These are phyloP conservation scores for Morpho helenor DNA, from an alignment of 2,888 invertebrate genomes.

Conservation along the genomic window DNA sequence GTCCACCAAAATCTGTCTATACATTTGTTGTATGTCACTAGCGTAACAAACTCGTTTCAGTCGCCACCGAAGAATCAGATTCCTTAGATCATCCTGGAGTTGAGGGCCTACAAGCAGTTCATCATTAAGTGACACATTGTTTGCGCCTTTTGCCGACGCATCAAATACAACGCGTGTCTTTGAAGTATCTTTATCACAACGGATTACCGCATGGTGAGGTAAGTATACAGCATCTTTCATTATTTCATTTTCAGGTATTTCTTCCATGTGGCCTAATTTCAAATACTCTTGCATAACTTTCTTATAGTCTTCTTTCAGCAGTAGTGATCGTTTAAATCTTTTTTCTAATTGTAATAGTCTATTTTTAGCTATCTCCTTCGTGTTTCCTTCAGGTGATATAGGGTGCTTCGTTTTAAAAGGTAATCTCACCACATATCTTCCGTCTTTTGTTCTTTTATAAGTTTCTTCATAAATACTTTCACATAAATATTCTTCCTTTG, in stretches of 20 bases:
- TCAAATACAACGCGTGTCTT: constrained; percentile 17
- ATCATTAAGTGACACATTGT: constrained; percentile 18
- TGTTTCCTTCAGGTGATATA: constrained; percentile 2
- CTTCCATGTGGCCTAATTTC: constrained; percentile 10
- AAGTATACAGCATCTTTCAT: constrained; percentile 14
- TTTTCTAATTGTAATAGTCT: constrained; percentile 3
- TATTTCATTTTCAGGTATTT: constrained; percentile 1
- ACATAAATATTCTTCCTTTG: constrained; percentile 14
- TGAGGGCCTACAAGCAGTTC: constrained; percentile 19
- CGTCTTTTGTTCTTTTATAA: constrained; percentile 7
- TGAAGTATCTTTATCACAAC: constrained; percentile 13
- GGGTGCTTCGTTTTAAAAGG: constrained; percentile 8
- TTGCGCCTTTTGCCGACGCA: constrained; percentile 14
- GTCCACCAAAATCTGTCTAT: constrained; percentile 29
- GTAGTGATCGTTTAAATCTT: constrained; percentile 3
- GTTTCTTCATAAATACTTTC: constrained; percentile 14
- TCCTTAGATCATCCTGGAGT: constrained; percentile 29
- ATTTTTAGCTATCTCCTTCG: background rate
- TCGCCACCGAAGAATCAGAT: constrained; percentile 32
- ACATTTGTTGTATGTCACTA: constrained; percentile 36
- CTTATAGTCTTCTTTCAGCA: background rate
- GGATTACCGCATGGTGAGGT: constrained; percentile 19
- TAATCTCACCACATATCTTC: constrained; percentile 13
- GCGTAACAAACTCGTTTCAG: constrained; percentile 29
- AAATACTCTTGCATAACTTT: constrained; percentile 10